Conservation (phyloP, 2,888 invertebrate species). For the Caenorhabditis uteleia region DNA sequence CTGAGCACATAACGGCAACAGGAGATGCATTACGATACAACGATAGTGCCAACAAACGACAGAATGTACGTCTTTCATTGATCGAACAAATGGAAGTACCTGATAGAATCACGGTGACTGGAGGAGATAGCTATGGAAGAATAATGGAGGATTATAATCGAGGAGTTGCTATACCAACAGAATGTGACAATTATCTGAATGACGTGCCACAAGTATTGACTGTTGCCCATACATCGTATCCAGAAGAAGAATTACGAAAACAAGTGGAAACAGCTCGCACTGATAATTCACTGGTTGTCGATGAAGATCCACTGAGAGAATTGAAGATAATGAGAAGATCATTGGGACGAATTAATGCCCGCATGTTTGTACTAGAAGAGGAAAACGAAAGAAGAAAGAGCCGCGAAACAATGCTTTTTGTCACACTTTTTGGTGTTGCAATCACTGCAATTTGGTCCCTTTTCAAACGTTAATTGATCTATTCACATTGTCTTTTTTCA, state of each 20-base stretch:
- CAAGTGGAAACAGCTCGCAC: slow-evolving; percentile 32
- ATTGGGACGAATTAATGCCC: slow-evolving; percentile 20
- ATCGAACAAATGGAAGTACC: slow-evolving; percentile 43
- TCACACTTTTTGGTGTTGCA: slow-evolving; percentile 25
- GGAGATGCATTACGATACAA: slow-evolving; percentile 29
- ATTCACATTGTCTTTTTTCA: neutral
- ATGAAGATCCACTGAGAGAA: slow-evolving; percentile 38
- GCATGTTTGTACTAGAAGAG: slow-evolving; percentile 30
- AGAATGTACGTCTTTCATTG: slow-evolving; percentile 22
- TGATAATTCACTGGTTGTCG: slow-evolving; percentile 35
- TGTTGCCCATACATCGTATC: slow-evolving; percentile 31
- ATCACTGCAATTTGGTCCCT: slow-evolving; percentile 21
- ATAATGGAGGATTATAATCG: slow-evolving; percentile 25
- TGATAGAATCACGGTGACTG: slow-evolving; percentile 30
- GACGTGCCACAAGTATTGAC: slow-evolving; percentile 32
- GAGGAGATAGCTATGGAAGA: slow-evolving; percentile 27
- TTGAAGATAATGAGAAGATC: slow-evolving; percentile 29
- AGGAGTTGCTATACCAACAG: slow-evolving; percentile 15
- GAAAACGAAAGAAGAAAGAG: slow-evolving; percentile 18
- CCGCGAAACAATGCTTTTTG: slow-evolving; percentile 14
- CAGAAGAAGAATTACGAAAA: slow-evolving; percentile 15
- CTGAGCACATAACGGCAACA: slow-evolving; percentile 36
- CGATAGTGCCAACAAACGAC: slow-evolving; percentile 1
- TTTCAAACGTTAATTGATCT: slow-evolving; percentile 13
- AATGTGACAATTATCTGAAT: slow-evolving; percentile 14